These are phyloP conservation scores for Mustelus asterias DNA, from an alignment of 2,113 vertebrate species.

Conservation along the genomic window DNA sequence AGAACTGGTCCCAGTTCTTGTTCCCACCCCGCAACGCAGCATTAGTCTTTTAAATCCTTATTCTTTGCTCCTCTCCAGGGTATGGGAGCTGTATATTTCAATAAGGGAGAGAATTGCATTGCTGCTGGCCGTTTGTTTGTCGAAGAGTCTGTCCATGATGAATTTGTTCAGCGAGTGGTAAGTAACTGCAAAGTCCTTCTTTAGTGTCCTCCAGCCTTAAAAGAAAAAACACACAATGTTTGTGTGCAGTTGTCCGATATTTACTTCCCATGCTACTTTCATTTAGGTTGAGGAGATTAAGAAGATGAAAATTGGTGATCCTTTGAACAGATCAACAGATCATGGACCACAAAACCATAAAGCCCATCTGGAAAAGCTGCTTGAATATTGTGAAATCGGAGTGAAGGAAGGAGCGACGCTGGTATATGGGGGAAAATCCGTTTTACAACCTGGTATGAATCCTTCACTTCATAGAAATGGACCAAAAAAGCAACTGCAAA, in stretches of 20 bases:
- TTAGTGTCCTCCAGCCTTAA: neutral
- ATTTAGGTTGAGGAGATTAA: constrained; percentile 71
- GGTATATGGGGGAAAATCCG: constrained; percentile 63
- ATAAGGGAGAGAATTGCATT: constrained; percentile 79
- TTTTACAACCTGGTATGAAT: constrained; percentile 61
- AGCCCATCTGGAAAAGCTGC: constrained; percentile 70
- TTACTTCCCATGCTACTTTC: neutral
- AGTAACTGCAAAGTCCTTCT: constrained; percentile 44
- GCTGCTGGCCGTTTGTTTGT: constrained; percentile 73
- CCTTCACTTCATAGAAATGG: neutral
- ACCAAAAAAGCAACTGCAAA: neutral
- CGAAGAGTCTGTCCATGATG: constrained; percentile 69
- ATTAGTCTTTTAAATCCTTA: neutral
- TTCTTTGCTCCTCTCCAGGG: constrained; percentile 50
- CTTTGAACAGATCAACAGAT: constrained; percentile 70
- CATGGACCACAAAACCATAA: constrained; percentile 74
- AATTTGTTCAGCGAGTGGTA: constrained; percentile 69
- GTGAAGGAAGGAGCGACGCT: constrained; percentile 71
- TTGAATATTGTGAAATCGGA: constrained; percentile 68
- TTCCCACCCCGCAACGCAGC: too few relatives aligned
- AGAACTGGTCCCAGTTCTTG: neutral
- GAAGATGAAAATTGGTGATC: constrained; percentile 78
- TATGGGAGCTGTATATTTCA: constrained; percentile 74
- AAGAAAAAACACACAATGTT: neutral
- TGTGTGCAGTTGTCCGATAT: neutral